Conservation (phyloP, 2,888 invertebrate species). For the Xestia xanthographa region DNA sequence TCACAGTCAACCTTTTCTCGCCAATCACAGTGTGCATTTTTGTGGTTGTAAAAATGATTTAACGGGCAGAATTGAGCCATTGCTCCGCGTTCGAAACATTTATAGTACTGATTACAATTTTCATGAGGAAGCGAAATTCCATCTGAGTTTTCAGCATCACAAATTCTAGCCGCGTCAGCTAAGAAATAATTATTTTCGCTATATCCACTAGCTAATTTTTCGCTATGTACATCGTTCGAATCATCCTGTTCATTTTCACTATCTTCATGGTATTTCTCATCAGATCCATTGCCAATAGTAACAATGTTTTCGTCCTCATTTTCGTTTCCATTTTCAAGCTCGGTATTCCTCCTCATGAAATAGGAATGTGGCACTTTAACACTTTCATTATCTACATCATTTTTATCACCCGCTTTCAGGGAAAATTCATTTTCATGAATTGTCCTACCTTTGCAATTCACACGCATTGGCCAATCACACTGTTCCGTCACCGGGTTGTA, state of each 20-base stretch:
- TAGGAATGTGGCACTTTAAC: background rate
- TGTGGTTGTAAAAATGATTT: constrained; percentile 63
- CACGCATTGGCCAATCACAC: constrained; percentile 76
- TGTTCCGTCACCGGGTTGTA: constrained; percentile 68
- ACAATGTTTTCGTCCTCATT: background rate
- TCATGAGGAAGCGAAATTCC: constrained; percentile 68
- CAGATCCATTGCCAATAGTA: background rate
- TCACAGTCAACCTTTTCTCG: constrained; percentile 68
- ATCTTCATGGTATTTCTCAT: background rate
- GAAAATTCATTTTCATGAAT: constrained; percentile 19
- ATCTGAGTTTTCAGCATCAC: constrained; percentile 65
- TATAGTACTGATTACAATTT: constrained; percentile 71
- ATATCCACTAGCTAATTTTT: background rate
- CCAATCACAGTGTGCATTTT: constrained; percentile 67
- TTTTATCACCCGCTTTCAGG: background rate
- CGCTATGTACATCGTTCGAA: background rate
- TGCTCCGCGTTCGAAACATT: constrained; percentile 65
- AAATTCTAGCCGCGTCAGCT: constrained; percentile 66
- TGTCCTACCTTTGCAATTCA: constrained; percentile 72
- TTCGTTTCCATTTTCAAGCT: background rate
- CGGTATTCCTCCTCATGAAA: background rate
- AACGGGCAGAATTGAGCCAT: constrained; percentile 59
- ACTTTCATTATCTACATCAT: background rate
- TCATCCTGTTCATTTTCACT: background rate
- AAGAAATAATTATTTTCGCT: constrained; percentile 47